Conservation (phyloP, 2,797 vertebrate species). For the Tokudaia tokunoshimensis region DNA sequence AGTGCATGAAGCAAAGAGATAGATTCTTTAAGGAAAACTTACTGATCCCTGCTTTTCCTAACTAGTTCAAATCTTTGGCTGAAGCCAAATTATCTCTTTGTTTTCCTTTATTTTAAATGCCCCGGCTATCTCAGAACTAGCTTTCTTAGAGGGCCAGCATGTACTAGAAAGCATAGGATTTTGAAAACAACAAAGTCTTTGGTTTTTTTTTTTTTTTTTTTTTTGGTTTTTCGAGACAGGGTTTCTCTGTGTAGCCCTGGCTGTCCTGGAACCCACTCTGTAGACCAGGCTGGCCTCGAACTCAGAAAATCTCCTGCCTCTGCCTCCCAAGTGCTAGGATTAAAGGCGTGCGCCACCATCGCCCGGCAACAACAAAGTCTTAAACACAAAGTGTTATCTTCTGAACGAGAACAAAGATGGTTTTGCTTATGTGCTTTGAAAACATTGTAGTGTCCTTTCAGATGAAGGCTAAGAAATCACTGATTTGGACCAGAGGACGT, state of each 20-base stretch:
- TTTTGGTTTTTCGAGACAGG: too few species aligned
- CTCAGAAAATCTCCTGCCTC: too few species aligned
- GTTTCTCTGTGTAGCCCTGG: too few species aligned
- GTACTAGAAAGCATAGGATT: not conserved
- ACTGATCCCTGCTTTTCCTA: not conserved
- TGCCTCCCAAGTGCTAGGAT: too few species aligned
- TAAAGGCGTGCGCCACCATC: too few species aligned
- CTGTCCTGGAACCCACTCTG: too few species aligned
- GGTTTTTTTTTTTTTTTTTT: too few species aligned
- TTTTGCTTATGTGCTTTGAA: not conserved
- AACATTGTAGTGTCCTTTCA: not conserved
- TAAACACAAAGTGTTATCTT: not conserved
- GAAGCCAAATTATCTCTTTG: slow-evolving; percentile 38
- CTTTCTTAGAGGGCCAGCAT: not conserved
- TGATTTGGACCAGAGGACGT: not conserved
- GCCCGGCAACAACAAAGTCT: not conserved
- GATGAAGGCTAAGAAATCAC: not conserved
- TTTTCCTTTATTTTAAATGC: slow-evolving; percentile 22
- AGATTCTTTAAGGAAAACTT: slow-evolving; percentile 15
- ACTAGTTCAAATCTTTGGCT: slow-evolving; percentile 34
- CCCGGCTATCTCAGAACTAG: not conserved
- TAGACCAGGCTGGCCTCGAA: too few species aligned
- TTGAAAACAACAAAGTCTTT: not conserved
- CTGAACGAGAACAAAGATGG: not conserved
- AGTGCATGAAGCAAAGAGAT: not conserved